phyloP scores from a whole-genome alignment of 2,797 vertebrate genomes.

The Syngnathus acus region DNA sequence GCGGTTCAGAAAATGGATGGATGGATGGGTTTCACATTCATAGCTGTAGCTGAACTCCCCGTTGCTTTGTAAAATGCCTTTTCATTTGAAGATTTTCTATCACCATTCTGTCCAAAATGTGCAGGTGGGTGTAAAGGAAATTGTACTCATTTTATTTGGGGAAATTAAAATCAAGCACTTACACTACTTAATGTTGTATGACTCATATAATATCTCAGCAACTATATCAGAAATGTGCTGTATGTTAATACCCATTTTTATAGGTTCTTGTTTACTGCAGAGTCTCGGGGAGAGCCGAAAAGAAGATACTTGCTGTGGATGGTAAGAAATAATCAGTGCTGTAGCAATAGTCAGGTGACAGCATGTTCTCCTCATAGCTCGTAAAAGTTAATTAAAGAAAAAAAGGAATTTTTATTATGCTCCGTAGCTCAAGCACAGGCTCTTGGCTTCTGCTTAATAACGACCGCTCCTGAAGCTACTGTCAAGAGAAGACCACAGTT shows the following conservation, averaged over 20 bases:
- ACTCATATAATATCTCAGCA: not conserved
- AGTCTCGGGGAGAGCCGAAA: not conserved
- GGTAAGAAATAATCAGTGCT: constrained; percentile 44
- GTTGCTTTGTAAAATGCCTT: not conserved
- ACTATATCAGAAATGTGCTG: not conserved
- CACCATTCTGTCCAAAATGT: not conserved
- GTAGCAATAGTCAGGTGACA: constrained; percentile 61
- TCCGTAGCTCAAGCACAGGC: constrained; percentile 39
- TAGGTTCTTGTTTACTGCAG: not conserved
- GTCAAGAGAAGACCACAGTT: constrained; percentile 44
- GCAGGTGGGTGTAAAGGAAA: not conserved
- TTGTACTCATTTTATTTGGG: not conserved
- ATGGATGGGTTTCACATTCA: constrained; percentile 38
- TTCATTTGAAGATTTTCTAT: constrained; percentile 1
- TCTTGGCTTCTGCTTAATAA: constrained; percentile 52
- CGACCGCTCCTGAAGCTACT: constrained; percentile 42
- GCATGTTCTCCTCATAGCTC: constrained; percentile 56
- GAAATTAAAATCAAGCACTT: not conserved
- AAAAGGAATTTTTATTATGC: constrained; percentile 62
- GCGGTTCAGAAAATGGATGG: too few species aligned
- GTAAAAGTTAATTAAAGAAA: constrained; percentile 72
- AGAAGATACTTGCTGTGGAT: not conserved
- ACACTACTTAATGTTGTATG: not conserved
- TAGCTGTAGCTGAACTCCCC: constrained; percentile 1
- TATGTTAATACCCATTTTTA: not conserved